Percentiles rank a stretch among this genome's conserved stretches.
These are phyloP conservation scores for Sebastes matsubarae DNA, from an alignment of 2,797 vertebrate genomes.

Conservation along the genomic window DNA sequence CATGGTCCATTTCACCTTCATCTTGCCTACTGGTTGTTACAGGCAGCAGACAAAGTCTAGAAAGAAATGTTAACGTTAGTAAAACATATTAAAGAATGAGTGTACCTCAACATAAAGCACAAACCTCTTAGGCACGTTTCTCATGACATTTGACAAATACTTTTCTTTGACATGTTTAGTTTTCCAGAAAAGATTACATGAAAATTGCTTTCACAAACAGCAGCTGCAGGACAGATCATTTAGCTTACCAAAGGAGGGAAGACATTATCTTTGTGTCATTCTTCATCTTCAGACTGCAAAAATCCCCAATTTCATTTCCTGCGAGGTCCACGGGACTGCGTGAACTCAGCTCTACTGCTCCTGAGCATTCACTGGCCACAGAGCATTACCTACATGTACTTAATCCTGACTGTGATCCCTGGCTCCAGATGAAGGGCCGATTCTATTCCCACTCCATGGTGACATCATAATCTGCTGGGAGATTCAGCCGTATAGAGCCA, in stretches of 20 bases:
- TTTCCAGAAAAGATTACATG: not conserved
- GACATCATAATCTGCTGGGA: conserved; percentile 79
- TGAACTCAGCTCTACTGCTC: conserved; percentile 23
- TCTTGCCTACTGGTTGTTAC: conserved; percentile 36
- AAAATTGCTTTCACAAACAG: not conserved
- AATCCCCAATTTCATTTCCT: not conserved
- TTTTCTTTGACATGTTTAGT: not conserved
- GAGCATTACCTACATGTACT: conserved; percentile 40
- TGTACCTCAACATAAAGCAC: not conserved
- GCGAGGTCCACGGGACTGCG: not conserved
- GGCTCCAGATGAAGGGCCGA: conserved; percentile 23
- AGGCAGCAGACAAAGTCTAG: conserved; percentile 16
- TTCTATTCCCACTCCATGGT: conserved; percentile 47
- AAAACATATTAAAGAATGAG: not conserved
- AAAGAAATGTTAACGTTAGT: not conserved
- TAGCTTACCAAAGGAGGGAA: conserved; percentile 21
- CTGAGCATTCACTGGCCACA: conserved; percentile 40
- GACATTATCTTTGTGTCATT: not conserved
- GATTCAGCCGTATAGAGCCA: conserved; percentile 22
- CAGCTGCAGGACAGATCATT: not conserved
- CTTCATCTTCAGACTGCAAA: not conserved
- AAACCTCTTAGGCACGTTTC: not conserved
- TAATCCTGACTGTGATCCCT: conserved; percentile 72
- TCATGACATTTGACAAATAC: not conserved
- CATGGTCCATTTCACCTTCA: conserved; percentile 85